Percentiles rank a stretch among this genome's conserved stretches.
These are phyloP conservation scores for Branchellion lobata DNA, from an alignment of 2,888 invertebrate genomes.

Conservation along the genomic window DNA sequence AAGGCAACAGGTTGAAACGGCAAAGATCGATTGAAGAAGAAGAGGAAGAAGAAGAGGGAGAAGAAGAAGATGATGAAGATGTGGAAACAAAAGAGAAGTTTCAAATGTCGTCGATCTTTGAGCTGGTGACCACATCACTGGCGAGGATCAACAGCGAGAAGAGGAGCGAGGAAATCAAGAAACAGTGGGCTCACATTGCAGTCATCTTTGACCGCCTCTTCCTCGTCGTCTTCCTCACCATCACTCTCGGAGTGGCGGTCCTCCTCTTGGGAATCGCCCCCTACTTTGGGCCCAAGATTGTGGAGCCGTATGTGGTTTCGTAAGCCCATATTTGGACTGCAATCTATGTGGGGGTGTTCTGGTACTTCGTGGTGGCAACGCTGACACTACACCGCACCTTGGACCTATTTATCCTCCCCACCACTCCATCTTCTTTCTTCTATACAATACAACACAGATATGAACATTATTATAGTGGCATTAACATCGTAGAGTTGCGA, in stretches of 20 bases:
- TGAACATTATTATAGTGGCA: too few species aligned
- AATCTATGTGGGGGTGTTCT: too few species aligned
- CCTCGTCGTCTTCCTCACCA: slow-evolving; percentile 19
- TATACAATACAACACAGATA: too few species aligned
- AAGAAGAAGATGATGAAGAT: not conserved
- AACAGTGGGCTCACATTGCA: slow-evolving; percentile 39
- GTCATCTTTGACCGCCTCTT: slow-evolving; percentile 35
- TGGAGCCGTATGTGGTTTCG: slow-evolving; percentile 4
- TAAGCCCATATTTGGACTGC: too few species aligned
- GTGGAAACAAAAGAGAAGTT: not conserved
- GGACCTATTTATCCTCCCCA: too few species aligned
- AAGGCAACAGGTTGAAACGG: not conserved
- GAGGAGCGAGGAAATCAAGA: slow-evolving; percentile 25
- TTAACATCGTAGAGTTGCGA: too few species aligned
- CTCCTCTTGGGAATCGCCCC: slow-evolving; percentile 25
- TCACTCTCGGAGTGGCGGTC: slow-evolving; percentile 26
- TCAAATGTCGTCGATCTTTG: slow-evolving; percentile 24
- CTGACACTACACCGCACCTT: too few species aligned
- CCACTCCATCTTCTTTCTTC: too few species aligned
- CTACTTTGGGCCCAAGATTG: slow-evolving; percentile 19
- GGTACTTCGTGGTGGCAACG: too few species aligned
- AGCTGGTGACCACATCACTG: slow-evolving; percentile 30
- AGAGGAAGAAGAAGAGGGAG: not conserved
- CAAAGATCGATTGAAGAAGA: not conserved
- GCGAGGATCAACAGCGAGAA: slow-evolving; percentile 39